Conservation (phyloP, 2,797 vertebrate genomes). For the Eulemur rubriventer region DNA sequence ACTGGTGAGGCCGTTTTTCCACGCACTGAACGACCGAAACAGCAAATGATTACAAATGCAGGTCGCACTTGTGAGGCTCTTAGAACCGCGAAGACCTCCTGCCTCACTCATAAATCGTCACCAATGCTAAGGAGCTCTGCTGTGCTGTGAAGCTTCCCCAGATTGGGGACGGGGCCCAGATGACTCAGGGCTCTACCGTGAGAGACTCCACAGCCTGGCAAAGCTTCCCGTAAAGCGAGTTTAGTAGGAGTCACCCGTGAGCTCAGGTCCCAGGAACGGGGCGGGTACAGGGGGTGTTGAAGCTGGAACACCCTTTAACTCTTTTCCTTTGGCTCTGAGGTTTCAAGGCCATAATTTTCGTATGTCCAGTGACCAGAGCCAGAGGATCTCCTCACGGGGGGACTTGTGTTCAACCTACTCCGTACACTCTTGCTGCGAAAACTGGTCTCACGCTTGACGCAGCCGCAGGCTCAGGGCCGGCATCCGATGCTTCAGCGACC, state of each 20-base stretch:
- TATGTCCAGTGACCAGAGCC: too few relatives aligned
- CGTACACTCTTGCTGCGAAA: accelerated
- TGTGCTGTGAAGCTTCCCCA: neutral
- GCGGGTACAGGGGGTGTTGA: accelerated
- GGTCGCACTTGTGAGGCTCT: accelerated
- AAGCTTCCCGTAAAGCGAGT: accelerated
- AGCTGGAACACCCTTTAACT: neutral
- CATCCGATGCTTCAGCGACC: neutral
- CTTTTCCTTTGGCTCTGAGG: neutral
- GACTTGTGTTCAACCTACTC: too few relatives aligned
- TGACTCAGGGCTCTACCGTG: neutral
- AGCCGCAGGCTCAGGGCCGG: neutral
- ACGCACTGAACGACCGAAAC: neutral
- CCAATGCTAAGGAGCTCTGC: accelerated
- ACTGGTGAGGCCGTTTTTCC: accelerated
- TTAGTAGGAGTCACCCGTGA: accelerated
- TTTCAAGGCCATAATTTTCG: neutral
- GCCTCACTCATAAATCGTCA: accelerated
- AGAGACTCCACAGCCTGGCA: too few relatives aligned
- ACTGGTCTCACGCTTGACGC: accelerated
- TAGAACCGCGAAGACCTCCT: neutral
- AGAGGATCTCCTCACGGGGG: too few relatives aligned
- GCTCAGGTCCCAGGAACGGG: accelerated
- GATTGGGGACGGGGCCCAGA: accelerated
- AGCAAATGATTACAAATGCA: accelerated